Evolutionary conservation across 2,888 invertebrate species (phyloP).

Genomic region (Spisula subtruncata): DNA sequence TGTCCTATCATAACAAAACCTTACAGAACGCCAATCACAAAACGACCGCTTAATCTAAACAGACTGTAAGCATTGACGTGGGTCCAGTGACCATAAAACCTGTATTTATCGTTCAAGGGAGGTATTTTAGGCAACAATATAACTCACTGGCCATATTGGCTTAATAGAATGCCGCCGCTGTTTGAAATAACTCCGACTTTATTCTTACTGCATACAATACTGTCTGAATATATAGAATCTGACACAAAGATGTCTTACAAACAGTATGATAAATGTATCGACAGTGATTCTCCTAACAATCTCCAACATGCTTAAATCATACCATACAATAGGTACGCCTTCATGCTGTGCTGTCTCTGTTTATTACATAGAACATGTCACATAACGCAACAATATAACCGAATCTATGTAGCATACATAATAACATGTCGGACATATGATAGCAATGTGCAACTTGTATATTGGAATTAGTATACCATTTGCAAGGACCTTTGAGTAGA

Average conservation of each 20-base stretch:
- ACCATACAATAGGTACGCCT: neutral
- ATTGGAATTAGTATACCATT: too few species aligned
- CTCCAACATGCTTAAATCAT: conserved; percentile 1
- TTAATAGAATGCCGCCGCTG: neutral
- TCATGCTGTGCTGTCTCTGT: neutral
- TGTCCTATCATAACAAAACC: neutral
- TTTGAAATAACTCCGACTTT: neutral
- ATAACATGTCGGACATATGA: neutral
- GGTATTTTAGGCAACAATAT: neutral
- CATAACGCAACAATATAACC: neutral
- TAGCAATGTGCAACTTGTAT: too few species aligned
- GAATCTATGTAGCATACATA: neutral
- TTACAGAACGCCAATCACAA: neutral
- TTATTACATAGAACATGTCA: neutral
- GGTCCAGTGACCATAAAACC: neutral
- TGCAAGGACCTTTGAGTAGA: too few species aligned
- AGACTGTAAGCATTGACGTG: neutral
- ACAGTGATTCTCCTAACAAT: neutral
- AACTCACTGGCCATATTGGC: neutral
- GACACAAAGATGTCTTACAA: neutral
- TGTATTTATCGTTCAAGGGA: neutral
- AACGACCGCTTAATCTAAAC: neutral
- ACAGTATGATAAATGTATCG: neutral
- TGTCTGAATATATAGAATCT: neutral
- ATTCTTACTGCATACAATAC: neutral